Evolutionary conservation across 2,888 invertebrate genomes (phyloP).

Genomic region (Heteromurus nitidus): DNA sequence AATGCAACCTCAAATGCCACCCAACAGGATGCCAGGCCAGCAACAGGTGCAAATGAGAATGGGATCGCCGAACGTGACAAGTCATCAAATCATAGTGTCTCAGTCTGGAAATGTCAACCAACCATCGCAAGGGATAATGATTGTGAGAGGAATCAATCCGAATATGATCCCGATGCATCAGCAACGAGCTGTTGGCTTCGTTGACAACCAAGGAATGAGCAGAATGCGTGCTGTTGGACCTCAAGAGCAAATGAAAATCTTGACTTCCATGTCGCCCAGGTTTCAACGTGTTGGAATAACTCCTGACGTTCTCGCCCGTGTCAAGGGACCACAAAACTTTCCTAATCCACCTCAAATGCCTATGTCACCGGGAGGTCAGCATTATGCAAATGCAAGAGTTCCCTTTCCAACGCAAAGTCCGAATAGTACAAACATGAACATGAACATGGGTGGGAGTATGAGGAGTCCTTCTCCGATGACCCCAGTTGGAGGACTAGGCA

Average conservation of each 20-base stretch:
- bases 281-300: slow-evolving; percentile 70
- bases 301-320: slow-evolving; percentile 70
- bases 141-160: slow-evolving; percentile 67
- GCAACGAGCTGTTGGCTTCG: slow-evolving; percentile 63
- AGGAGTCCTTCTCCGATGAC: slow-evolving; percentile 72
- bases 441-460: slow-evolving; percentile 54
- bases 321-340: slow-evolving; percentile 66
- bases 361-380: slow-evolving; percentile 62
- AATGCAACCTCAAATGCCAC: slow-evolving; percentile 42
- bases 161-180: slow-evolving; percentile 69
- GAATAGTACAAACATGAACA: slow-evolving; percentile 67
- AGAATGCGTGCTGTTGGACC: slow-evolving; percentile 66
- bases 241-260: slow-evolving; percentile 66
- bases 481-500: slow-evolving; percentile 72
- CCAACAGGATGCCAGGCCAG: slow-evolving; percentile 53
- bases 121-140: slow-evolving; percentile 63
- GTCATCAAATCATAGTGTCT: slow-evolving; percentile 63
- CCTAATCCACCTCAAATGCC: slow-evolving; percentile 58
- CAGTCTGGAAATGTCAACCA: slow-evolving; percentile 58
- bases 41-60: slow-evolving; percentile 67
- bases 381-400: slow-evolving; percentile 63
- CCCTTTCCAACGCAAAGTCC: slow-evolving; percentile 73
- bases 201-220: slow-evolving; percentile 61
- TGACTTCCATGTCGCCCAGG: slow-evolving; percentile 52
- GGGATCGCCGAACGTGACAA: slow-evolving; percentile 58